Percentiles rank a stretch among this genome's conserved stretches.
phyloP scores from a whole-genome alignment of 2,797 vertebrate genomes.

The Oreochromis mossambicus region DNA sequence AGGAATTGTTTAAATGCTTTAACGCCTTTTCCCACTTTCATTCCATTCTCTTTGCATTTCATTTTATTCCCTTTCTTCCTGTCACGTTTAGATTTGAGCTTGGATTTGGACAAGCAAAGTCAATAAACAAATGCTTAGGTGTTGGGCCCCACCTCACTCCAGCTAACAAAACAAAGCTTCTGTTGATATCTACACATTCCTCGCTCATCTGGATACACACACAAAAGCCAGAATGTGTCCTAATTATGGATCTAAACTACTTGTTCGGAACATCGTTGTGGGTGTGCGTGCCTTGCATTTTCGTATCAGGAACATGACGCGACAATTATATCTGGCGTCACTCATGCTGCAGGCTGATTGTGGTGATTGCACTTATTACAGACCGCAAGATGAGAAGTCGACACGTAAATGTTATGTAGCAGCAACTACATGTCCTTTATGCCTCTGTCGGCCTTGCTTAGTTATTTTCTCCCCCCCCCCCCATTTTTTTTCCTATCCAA shows the following conservation, averaged over 20 bases:
- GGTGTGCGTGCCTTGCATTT: constrained; percentile 34
- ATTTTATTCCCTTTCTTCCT: background rate
- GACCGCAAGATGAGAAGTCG: constrained; percentile 44
- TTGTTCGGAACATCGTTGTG: constrained; percentile 9
- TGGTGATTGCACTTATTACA: constrained; percentile 57
- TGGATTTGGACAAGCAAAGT: constrained; percentile 34
- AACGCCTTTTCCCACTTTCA: background rate
- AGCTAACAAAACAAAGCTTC: constrained; percentile 67
- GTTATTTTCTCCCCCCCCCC: background rate
- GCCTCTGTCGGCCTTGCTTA: background rate
- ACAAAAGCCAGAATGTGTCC: constrained; percentile 3
- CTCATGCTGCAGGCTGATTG: constrained; percentile 49
- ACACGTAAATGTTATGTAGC: constrained; percentile 35
- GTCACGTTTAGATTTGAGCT: constrained; percentile 8
- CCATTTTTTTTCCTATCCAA: background rate
- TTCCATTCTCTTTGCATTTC: background rate
- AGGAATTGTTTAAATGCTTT: constrained; percentile 11
- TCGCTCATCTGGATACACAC: constrained; percentile 37
- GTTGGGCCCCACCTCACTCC: constrained; percentile 55
- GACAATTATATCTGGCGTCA: constrained; percentile 56
- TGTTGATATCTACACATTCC: constrained; percentile 56
- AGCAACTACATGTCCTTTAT: constrained; percentile 20
- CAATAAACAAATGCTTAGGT: constrained; percentile 62
- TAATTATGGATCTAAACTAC: constrained; percentile 7
- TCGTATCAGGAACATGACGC: constrained; percentile 47